Base-by-base conservation (phyloP, 2,113 vertebrate species). In the Gallinago undulata region DNA sequence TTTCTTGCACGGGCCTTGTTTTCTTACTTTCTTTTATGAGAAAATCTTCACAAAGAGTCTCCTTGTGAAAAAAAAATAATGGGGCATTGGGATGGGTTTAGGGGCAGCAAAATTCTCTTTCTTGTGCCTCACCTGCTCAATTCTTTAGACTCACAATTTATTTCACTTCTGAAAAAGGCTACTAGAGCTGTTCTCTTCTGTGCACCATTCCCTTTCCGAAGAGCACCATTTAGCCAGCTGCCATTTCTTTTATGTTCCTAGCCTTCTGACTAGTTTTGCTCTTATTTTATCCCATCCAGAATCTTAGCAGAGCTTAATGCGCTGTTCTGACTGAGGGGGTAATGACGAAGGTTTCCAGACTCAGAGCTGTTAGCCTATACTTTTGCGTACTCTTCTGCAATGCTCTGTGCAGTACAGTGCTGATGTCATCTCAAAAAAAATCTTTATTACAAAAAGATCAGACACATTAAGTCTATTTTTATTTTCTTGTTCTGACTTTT, bases 1-100 rank as follows among this genome's bases (percentile, higher is more conserved):
- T 62, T 79, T 66, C 55, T 53, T 74, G 9, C 31, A 51, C 37
- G 43, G 30, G 4, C n/a, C 45, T 79, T 39, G 12, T 5, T 1
- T 47, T 51, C 18, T 77, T 35, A 17, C 13, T 74, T 55, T 80
- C 35, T 75, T 70, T n/a, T 60, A 7, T 45, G 7, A 73, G 19
- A 76, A 91, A 83, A 83, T 50, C 6, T 47, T 88, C 16, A 88
- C n/a, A 77, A 88, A 53, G 7, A 15, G 3, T 33, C 3, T 57
- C 3, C 13, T 30, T 37, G 3, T 28, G 30, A 19, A 80, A 55
- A 8, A 8, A 41, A 43, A 64, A 64, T 39, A 39, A 31, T 21
- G 33, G 55, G 56, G 2, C 2, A 0, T 1, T 12, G 43, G 21
- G 1, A 1, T 12, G 37, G 24, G 1, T 2, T 21, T 73, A 59